Evolutionary conservation across 2,797 vertebrate species (phyloP).

Genomic region (Dendrocincla tyrannina): DNA sequence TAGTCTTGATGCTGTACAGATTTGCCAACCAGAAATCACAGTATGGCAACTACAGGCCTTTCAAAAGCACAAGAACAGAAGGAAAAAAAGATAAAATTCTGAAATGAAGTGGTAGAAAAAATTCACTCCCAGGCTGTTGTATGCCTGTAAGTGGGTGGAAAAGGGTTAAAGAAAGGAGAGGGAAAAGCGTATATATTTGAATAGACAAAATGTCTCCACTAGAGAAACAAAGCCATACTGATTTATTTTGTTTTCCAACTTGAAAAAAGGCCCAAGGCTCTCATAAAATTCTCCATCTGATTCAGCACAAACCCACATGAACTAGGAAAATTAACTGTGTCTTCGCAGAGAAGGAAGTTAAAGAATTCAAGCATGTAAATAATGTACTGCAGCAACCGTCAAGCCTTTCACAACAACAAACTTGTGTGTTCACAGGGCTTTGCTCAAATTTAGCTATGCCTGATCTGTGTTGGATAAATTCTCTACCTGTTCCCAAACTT

Average conservation of each 20-base stretch:
- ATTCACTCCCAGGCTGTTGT: accelerated
- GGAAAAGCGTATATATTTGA: background rate
- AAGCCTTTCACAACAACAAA: background rate
- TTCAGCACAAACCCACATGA: slow-evolving; percentile 28
- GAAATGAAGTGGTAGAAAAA: background rate
- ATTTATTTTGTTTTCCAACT: slow-evolving; percentile 46
- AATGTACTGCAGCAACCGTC: accelerated
- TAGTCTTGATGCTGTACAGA: background rate
- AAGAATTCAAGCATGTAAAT: slow-evolving; percentile 31
- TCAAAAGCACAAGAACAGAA: background rate
- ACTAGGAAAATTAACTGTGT: slow-evolving; percentile 10
- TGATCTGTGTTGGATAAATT: background rate
- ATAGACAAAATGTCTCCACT: slow-evolving; percentile 32
- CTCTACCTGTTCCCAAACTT: background rate
- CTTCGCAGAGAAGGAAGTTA: slow-evolving; percentile 10
- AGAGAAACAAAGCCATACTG: slow-evolving; percentile 31
- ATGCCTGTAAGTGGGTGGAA: background rate
- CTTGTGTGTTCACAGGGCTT: background rate
- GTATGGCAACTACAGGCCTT: background rate
- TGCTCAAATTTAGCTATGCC: background rate
- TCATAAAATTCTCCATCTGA: slow-evolving; percentile 41
- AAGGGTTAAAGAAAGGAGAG: background rate
- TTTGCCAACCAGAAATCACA: background rate
- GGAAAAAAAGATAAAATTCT: background rate
- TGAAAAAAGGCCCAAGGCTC: slow-evolving; percentile 20